phyloP scores from a whole-genome alignment of 2,113 vertebrate species.

The Dipodomys spectabilis region DNA sequence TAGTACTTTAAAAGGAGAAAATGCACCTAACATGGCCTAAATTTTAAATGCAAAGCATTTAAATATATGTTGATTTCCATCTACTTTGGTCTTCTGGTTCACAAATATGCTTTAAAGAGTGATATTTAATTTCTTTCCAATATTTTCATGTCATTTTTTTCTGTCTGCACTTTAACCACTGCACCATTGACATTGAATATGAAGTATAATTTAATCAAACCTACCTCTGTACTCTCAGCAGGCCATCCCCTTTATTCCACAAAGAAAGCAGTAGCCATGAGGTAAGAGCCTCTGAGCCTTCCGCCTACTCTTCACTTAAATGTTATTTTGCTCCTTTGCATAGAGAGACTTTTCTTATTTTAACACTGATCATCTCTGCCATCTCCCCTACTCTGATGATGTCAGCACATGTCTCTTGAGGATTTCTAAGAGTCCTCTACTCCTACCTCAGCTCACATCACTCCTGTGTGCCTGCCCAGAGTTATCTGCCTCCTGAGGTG shows the following conservation, averaged over 20 bases:
- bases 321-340: neutral
- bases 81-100: neutral
- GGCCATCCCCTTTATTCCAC: neutral
- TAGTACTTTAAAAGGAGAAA: too few relatives aligned
- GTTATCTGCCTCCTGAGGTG: neutral
- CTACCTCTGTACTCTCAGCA: neutral
- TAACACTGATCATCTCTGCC: neutral
- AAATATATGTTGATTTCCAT: neutral
- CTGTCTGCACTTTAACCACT: neutral
- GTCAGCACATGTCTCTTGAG: neutral
- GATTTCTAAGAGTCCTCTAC: neutral
- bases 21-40: neutral
- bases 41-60: conserved; percentile 20
- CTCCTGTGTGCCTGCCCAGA: neutral
- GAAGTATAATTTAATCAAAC: neutral
- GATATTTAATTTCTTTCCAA: neutral
- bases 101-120: neutral
- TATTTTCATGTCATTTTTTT: neutral
- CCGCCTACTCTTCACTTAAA: neutral
- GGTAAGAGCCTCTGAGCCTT: neutral
- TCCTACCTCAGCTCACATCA: neutral
- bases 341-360: neutral
- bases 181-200: neutral
- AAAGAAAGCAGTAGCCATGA: too few relatives aligned
- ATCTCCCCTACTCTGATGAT: neutral